Conservation (phyloP, 1,140 invertebrate genomes). For the Drosophila funebris region DNA sequence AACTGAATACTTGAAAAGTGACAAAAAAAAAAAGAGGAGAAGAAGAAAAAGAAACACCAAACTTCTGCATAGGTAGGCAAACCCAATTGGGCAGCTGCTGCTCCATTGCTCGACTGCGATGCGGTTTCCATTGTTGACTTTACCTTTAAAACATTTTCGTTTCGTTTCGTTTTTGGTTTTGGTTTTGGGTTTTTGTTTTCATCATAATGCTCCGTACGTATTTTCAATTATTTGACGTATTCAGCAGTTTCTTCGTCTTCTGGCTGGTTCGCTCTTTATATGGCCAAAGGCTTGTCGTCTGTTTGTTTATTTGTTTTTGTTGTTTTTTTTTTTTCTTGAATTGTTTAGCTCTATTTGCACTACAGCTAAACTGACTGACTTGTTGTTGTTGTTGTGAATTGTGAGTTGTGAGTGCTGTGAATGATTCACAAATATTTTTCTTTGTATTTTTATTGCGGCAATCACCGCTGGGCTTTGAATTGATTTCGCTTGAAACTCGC, state of each 20-base stretch:
- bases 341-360: constrained; percentile 77
- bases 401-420: constrained; percentile 30
- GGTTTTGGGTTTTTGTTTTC: constrained; percentile 37
- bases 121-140: constrained; percentile 61
- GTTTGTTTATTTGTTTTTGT: constrained; percentile 66
- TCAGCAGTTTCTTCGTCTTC: constrained; percentile 59
- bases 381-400: no score
- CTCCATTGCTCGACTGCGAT: constrained; percentile 7
- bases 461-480: constrained; percentile 42
- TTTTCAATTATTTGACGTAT: constrained; percentile 67
- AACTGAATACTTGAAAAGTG: constrained; percentile 42
- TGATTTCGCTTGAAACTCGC: constrained; percentile 27
- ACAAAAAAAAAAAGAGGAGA: background rate
- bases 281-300: constrained; percentile 55
- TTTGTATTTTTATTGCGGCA: constrained; percentile 66
- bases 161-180: constrained; percentile 34
- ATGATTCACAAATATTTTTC: constrained; percentile 73
- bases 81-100: constrained; percentile 63
- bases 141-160: constrained; percentile 67
- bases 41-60: background rate
- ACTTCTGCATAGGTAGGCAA: constrained; percentile 78
- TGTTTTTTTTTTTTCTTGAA: constrained; percentile 67
- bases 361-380: constrained; percentile 22
- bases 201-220: constrained; percentile 10
- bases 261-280: constrained; percentile 40